Percentiles rank a stretch among this genome's conserved stretches.
phyloP scores from a whole-genome alignment of 2,797 vertebrate genomes.

The Labroides dimidiatus region DNA sequence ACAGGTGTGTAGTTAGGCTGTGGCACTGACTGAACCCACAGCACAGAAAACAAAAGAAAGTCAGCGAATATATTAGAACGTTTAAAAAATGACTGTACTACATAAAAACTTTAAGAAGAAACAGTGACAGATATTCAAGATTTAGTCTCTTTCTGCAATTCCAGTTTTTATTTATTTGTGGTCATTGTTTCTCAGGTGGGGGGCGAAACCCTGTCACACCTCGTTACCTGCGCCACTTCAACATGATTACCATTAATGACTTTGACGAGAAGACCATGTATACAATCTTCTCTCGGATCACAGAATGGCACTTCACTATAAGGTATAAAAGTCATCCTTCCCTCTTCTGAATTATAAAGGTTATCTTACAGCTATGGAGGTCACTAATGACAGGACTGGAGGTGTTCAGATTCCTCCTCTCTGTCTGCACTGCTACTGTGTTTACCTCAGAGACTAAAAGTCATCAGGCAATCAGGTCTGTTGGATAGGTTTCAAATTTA shows the following conservation, averaged over 20 bases:
- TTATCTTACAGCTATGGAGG: neutral
- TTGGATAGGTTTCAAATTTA: conserved; percentile 33
- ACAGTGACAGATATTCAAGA: neutral
- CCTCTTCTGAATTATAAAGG: too few relatives aligned
- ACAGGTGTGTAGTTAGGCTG: neutral
- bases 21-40: conserved; percentile 6
- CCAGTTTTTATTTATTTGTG: neutral
- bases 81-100: too few relatives aligned
- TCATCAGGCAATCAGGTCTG: conserved; percentile 32
- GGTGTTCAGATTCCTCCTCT: conserved; percentile 1
- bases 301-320: conserved; percentile 89
- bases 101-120: too few relatives aligned
- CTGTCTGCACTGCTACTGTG: conserved; percentile 10
- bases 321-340: conserved; percentile 74
- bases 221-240: conserved; percentile 91
- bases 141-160: neutral
- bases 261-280: conserved; percentile 93
- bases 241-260: conserved; percentile 91
- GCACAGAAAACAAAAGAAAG: neutral
- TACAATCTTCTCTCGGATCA: conserved; percentile 92
- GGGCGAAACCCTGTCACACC: conserved; percentile 91
- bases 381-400: conserved; percentile 21
- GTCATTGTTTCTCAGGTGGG: conserved; percentile 82
- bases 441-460: conserved; percentile 33
- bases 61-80: too few relatives aligned